phyloP scores from a whole-genome alignment of 2,113 vertebrate species.

The Phaethon lepturus region DNA sequence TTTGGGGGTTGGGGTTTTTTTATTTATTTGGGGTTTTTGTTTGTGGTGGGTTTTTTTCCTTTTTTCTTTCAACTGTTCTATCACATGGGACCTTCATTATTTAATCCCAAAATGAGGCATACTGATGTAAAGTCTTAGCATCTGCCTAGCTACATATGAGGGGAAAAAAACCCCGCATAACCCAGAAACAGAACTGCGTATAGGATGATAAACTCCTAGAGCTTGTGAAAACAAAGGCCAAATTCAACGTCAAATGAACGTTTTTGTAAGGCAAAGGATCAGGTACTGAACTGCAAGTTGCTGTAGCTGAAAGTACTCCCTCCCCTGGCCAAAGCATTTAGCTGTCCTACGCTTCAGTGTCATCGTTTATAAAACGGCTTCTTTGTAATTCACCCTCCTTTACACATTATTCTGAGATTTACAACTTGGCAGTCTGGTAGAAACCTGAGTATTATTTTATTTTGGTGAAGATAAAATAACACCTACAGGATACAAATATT shows the following conservation, averaged over 20 bases:
- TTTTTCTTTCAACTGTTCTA: background rate
- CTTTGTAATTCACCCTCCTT: background rate
- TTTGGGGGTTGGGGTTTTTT: too few relatives aligned
- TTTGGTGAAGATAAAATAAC: background rate
- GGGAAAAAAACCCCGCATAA: background rate
- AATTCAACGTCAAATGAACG: background rate
- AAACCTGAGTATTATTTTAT: background rate
- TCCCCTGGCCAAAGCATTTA: constrained; percentile 39
- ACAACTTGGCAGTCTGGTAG: background rate
- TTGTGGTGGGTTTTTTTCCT: accelerated
- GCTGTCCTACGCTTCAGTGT: background rate
- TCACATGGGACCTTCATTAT: background rate
- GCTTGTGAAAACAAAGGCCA: background rate
- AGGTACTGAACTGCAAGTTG: background rate
- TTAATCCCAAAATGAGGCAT: background rate
- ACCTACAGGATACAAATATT: background rate
- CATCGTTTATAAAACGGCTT: background rate
- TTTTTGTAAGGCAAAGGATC: background rate
- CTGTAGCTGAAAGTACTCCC: constrained; percentile 23
- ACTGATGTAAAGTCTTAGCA: background rate
- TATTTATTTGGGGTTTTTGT: background rate
- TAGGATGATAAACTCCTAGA: background rate
- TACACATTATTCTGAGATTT: background rate
- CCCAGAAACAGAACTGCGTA: background rate
- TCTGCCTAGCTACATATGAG: background rate